Evolutionary conservation across 2,113 vertebrate species (phyloP), one percentile per base, ranked within the genome.

Genomic region (Prunella himalayana): DNA sequence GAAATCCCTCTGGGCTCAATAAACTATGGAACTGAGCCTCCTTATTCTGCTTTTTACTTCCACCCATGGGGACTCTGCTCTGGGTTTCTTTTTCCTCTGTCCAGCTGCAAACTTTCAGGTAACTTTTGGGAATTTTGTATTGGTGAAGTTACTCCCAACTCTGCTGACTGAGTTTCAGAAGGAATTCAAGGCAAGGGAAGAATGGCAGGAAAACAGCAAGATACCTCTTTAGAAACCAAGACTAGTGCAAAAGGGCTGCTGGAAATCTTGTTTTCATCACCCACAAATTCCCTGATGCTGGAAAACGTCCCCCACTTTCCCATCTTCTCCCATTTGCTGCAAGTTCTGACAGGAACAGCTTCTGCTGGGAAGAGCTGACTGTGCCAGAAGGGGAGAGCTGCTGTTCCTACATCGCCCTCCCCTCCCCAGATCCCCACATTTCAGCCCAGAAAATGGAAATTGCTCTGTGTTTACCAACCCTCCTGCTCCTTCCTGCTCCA

Each of bases 301-400:
- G 89, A 97, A 97, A 97, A 92, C 13, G 6, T 82, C 80, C 25
- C 57, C 79, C 93, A 31, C 86, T 88, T 96, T 90, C 92, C 95
- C 56, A 19, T 75, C 90, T 85, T 73, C 92, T 96, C 91, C 94
- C 86, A 86, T 96, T 95, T 92, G 81, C 94, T 95, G 66, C 97
- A 97, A 94, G 97, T 97, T 96, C 94, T 89, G 96, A 97, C 97
- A 95, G 0, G 94, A 98, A 85, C 92, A 83, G 87, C 82, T 94
- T 82, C 94, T 95, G 90, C 88, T 89, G 94, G 91, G 95, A 96
- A 92, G 57, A 95, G 96, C 96, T 94, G 95, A 88, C 64, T 56
- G 64, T 70, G 85, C 90, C 80, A 93, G 86, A 86, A 93, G 3
- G 22, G 7, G 39, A 85, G 21, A 45, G 59, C 5, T 28, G 63